A percentile compares a stretch with the other conserved stretches of the same genome.
phyloP scores from a whole-genome alignment of 2,797 vertebrate species.

The Helostoma temminkii region DNA sequence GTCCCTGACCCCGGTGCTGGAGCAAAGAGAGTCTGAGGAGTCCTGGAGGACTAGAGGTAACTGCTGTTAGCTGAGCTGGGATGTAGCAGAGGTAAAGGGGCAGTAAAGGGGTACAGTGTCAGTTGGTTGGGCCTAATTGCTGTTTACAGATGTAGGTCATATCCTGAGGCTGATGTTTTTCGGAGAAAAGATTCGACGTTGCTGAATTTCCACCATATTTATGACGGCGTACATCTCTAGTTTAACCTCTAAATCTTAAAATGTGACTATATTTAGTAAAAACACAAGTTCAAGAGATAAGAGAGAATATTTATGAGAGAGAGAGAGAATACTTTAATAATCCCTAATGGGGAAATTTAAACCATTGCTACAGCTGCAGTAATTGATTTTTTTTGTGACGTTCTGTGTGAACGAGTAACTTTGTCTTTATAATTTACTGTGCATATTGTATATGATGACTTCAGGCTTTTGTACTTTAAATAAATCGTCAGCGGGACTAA shows the following conservation, averaged over 20 bases:
- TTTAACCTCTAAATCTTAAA: neutral
- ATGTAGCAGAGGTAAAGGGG: conserved; percentile 44
- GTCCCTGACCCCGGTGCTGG: conserved; percentile 51
- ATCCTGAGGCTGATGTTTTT: neutral
- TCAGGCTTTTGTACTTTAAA: too few species aligned
- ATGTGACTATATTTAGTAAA: neutral
- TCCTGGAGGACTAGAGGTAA: conserved; percentile 27
- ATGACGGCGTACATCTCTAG: neutral
- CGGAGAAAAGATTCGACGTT: neutral
- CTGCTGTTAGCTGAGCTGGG: conserved; percentile 30
- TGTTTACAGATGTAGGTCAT: conserved; percentile 65
- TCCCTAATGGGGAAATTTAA: too few species aligned
- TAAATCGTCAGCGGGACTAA: neutral
- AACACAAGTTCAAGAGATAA: too few species aligned
- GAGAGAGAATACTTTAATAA: too few species aligned
- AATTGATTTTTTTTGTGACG: too few species aligned
- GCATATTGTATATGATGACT: too few species aligned
- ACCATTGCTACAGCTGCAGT: too few species aligned
- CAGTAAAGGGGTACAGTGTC: neutral
- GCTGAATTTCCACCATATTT: too few species aligned
- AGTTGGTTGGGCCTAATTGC: conserved; percentile 38
- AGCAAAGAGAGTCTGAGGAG: conserved; percentile 20
- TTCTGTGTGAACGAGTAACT: too few species aligned
- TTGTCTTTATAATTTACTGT: too few species aligned
- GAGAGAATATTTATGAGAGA: too few species aligned